Conservation (phyloP, 2,888 invertebrate species). For the Pseudoips prasinana region DNA sequence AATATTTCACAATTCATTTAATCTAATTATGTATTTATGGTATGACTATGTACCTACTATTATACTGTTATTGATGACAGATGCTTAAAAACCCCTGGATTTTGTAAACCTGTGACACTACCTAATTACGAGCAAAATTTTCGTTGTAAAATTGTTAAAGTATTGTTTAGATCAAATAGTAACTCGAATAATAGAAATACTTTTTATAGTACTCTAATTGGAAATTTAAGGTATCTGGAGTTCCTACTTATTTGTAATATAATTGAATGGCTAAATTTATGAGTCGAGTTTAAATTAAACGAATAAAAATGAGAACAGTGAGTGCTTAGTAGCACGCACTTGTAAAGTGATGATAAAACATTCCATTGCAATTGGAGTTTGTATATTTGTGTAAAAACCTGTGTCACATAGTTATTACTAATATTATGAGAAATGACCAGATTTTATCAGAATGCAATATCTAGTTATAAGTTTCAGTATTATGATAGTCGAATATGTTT, state of each 20-base stretch:
- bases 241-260: slow-evolving; percentile 68
- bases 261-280: slow-evolving; percentile 35
- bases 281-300: too few species aligned
- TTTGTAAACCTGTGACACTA: slow-evolving; percentile 8
- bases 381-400: slow-evolving; percentile 72
- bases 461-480: slow-evolving; percentile 77
- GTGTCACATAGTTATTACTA: slow-evolving; percentile 51
- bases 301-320: slow-evolving; percentile 13
- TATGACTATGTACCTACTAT: too few species aligned
- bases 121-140: slow-evolving; percentile 24
- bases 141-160: slow-evolving; percentile 34
- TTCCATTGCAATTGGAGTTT: slow-evolving; percentile 56
- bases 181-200: slow-evolving; percentile 64
- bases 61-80: too few species aligned
- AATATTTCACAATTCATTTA: too few species aligned
- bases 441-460: slow-evolving; percentile 82
- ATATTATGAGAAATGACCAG: slow-evolving; percentile 74
- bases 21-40: too few species aligned
- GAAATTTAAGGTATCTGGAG: slow-evolving; percentile 62
- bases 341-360: slow-evolving; percentile 43
- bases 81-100: too few species aligned
- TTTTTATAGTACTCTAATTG: slow-evolving; percentile 34
- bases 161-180: slow-evolving; percentile 40
- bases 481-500: slow-evolving; percentile 73
- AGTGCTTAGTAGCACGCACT: slow-evolving; percentile 3